These are phyloP conservation scores for Trichosurus vulpecula DNA, from an alignment of 2,797 vertebrate genomes.

Conservation along the genomic window DNA sequence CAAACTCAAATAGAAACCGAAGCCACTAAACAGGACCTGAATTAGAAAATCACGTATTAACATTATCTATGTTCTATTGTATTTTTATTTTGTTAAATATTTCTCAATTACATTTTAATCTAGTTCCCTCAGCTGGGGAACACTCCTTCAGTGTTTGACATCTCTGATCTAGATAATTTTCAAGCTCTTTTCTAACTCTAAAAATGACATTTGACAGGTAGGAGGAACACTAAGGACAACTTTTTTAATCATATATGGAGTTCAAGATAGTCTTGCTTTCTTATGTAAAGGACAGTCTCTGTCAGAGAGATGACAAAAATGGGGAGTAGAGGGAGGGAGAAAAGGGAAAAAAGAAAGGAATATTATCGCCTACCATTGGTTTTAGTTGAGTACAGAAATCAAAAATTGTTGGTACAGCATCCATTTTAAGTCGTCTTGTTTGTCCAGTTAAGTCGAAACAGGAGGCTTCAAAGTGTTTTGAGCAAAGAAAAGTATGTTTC, in stretches of 20 bases:
- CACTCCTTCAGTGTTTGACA: not conserved
- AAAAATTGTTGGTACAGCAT: conserved; percentile 84
- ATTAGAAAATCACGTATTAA: not conserved
- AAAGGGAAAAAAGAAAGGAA: conserved; percentile 36
- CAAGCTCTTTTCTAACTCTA: not conserved
- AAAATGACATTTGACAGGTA: not conserved
- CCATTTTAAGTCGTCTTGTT: conserved; percentile 80
- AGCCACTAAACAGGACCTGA: not conserved
- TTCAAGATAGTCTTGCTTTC: conserved; percentile 23
- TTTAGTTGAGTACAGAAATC: conserved; percentile 81
- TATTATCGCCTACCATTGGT: conserved; percentile 75
- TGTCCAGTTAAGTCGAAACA: conserved; percentile 80
- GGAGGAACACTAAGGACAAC: not conserved
- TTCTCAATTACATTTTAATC: not conserved
- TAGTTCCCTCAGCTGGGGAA: not conserved
- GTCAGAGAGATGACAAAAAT: conserved; percentile 46
- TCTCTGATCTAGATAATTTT: not conserved
- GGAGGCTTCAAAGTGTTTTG: conserved; percentile 76
- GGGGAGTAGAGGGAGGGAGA: not conserved
- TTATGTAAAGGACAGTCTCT: not conserved
- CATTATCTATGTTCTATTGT: not conserved
- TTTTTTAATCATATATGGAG: conserved; percentile 22
- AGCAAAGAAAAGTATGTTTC: conserved; percentile 79
- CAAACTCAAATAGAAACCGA: not conserved
- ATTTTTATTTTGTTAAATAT: not conserved